Conservation (phyloP, 2,888 invertebrate species). For the Tyria jacobaeae region DNA sequence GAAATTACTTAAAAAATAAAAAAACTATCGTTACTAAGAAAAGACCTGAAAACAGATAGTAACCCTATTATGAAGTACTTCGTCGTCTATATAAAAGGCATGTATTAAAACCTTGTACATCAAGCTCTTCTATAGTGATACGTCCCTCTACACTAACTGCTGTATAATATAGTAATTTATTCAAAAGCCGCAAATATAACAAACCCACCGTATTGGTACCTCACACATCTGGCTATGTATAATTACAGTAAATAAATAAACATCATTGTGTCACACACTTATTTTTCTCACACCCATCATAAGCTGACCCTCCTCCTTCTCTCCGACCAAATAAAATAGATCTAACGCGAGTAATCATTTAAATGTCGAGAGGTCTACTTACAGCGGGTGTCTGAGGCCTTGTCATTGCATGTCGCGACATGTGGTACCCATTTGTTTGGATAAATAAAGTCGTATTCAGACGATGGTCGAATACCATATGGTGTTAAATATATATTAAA, state of each 20-base stretch:
- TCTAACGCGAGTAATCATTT: slow-evolving; percentile 5
- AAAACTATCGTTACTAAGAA: no score
- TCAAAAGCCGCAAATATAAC: slow-evolving; percentile 39
- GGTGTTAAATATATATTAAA: slow-evolving; percentile 50
- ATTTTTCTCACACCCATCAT: slow-evolving; percentile 57
- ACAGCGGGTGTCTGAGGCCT: slow-evolving; percentile 65
- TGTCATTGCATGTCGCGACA: slow-evolving; percentile 81
- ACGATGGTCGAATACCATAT: slow-evolving; percentile 67
- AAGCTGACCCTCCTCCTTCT: slow-evolving; percentile 43
- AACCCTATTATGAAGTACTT: no score
- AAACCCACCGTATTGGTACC: slow-evolving; percentile 45
- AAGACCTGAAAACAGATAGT: no score
- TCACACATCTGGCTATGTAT: slow-evolving; percentile 78
- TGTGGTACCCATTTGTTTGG: slow-evolving; percentile 81
- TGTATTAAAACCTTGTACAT: not conserved
- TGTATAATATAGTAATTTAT: slow-evolving; percentile 18
- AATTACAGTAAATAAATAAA: slow-evolving; percentile 80
- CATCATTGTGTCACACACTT: slow-evolving; percentile 76
- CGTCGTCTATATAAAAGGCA: not conserved
- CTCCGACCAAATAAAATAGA: not conserved
- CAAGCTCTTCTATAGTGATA: slow-evolving; percentile 5
- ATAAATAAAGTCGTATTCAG: slow-evolving; percentile 77
- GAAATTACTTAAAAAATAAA: no score
- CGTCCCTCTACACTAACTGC: not conserved
- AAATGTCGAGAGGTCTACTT: slow-evolving; percentile 38